Conservation (phyloP, 37 sponge, comb jelly and placozoan species). For the Geodia barretti region DNA sequence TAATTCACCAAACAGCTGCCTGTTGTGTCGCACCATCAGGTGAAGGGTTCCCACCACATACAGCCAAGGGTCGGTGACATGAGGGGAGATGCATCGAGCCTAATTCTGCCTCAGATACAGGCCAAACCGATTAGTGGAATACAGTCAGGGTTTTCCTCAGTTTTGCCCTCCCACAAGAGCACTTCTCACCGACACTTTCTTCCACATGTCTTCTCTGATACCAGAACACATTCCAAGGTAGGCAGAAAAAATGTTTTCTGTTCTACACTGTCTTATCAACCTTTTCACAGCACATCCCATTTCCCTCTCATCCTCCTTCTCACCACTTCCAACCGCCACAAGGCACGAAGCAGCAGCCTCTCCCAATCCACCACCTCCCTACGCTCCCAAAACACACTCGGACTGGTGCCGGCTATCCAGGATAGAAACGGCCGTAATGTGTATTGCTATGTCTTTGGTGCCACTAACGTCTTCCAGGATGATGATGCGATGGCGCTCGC, state of each 20-base stretch:
- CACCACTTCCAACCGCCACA: neutral
- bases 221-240: neutral
- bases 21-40: neutral
- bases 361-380: conserved; percentile 6
- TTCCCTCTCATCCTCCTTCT: neutral
- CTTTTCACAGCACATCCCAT: neutral
- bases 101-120: conserved; percentile 2
- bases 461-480: too few species aligned
- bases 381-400: conserved; percentile 11
- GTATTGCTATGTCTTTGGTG: too few species aligned
- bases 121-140: neutral
- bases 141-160: conserved; percentile 15
- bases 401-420: conserved; percentile 16
- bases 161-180: conserved; percentile 26
- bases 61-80: neutral
- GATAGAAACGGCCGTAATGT: too few species aligned
- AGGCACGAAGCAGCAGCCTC: neutral
- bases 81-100: neutral
- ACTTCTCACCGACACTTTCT: conserved; percentile 18
- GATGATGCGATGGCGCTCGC: too few species aligned
- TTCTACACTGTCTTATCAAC: too few species aligned
- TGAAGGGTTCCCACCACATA: neutral
- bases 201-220: conserved; percentile 2
- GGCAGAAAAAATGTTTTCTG: neutral
- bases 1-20: conserved; percentile 13